A percentile compares a stretch with the other conserved stretches of the same genome.
These are phyloP conservation scores for Carpatolechia fugitivella DNA, from an alignment of 2,888 invertebrate genomes.

Conservation along the genomic window DNA sequence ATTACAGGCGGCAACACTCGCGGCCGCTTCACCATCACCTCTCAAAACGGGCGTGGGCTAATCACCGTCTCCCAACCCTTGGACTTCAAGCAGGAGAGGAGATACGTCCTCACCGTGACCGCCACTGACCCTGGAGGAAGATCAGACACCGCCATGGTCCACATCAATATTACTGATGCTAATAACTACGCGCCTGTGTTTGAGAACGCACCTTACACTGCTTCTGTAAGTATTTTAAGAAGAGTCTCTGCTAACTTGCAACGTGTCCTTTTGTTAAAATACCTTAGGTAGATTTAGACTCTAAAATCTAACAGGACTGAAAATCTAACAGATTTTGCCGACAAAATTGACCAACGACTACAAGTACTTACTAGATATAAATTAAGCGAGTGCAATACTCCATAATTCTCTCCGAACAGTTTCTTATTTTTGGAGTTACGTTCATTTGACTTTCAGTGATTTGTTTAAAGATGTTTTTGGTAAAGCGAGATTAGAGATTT, in stretches of 20 bases:
- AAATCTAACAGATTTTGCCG: too few relatives aligned
- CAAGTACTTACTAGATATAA: too few relatives aligned
- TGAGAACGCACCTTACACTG: conserved; percentile 94
- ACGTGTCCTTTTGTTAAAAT: neutral
- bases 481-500: too few relatives aligned
- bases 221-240: conserved; percentile 78
- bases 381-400: too few relatives aligned
- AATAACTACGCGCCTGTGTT: conserved; percentile 97
- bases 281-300: too few relatives aligned
- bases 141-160: conserved; percentile 92
- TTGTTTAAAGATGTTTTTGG: too few relatives aligned
- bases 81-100: conserved; percentile 94
- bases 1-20: conserved; percentile 91
- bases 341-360: too few relatives aligned
- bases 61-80: conserved; percentile 93
- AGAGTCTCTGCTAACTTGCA: neutral
- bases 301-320: too few relatives aligned
- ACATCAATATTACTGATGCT: conserved; percentile 95
- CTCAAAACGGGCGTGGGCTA: conserved; percentile 91
- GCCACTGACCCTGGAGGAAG: conserved; percentile 95
- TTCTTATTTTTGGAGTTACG: too few relatives aligned
- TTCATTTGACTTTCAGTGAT: too few relatives aligned
- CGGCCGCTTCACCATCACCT: conserved; percentile 93
- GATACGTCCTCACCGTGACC: conserved; percentile 91
- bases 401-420: too few relatives aligned